A percentile compares a stretch with the other conserved stretches of the same genome.
Conservation (phyloP, 2,113 vertebrate genomes). For the Aix galericulata region DNA sequence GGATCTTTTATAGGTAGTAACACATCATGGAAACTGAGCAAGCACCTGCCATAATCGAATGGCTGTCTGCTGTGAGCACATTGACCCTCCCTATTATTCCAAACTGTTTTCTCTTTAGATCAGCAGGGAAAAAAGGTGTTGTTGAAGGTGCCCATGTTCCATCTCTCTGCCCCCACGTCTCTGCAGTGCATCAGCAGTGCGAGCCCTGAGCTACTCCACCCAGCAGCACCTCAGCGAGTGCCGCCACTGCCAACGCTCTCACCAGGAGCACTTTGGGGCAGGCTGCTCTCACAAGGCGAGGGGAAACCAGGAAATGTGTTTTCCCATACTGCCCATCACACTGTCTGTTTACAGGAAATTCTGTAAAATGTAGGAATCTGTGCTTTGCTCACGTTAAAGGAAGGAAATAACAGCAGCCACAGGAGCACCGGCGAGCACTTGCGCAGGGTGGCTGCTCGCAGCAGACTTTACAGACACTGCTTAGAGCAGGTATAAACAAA, state of each 20-base stretch:
- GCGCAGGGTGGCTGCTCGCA: background rate
- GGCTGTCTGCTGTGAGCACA: background rate
- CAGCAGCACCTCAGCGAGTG: background rate
- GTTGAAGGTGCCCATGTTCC: background rate
- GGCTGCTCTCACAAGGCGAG: background rate
- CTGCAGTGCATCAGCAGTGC: background rate
- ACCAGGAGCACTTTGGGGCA: background rate
- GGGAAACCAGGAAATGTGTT: background rate
- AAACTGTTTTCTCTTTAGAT: rapidly evolving
- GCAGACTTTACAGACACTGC: background rate
- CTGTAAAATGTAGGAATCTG: background rate
- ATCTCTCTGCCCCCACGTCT: background rate
- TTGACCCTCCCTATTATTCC: background rate
- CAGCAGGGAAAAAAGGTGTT: background rate
- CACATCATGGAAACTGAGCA: rapidly evolving
- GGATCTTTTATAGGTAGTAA: background rate
- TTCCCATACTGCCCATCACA: background rate
- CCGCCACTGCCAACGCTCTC: background rate
- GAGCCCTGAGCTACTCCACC: background rate
- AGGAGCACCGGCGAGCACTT: rapidly evolving
- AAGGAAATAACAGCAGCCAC: background rate
- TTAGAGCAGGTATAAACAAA: background rate
- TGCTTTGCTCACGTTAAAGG: background rate
- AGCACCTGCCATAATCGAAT: rapidly evolving
- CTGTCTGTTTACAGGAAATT: background rate